Evolutionary conservation across 2,797 vertebrate species (phyloP).

Genomic region (Myripristis murdjan): DNA sequence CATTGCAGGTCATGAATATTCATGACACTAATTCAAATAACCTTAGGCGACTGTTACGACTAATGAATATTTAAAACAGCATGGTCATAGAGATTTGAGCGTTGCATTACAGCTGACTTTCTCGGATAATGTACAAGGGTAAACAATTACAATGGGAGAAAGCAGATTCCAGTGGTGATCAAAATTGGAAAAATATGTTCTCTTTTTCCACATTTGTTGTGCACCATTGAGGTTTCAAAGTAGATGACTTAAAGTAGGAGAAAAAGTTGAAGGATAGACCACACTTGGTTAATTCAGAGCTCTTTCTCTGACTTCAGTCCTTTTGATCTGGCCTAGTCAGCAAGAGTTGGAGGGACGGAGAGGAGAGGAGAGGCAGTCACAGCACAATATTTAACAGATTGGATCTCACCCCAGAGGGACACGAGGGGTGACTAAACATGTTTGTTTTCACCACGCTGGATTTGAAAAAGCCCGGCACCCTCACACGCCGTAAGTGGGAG

Average conservation of each 20-base stretch:
- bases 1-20: constrained; percentile 93
- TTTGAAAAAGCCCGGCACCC: constrained; percentile 26
- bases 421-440: constrained; percentile 37
- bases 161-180: constrained; percentile 74
- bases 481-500: constrained; percentile 39
- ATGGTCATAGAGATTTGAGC: constrained; percentile 93
- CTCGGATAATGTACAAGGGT: constrained; percentile 89
- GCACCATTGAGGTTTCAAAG: constrained; percentile 37
- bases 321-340: not conserved
- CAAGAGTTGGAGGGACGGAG: not conserved
- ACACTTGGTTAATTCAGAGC: not conserved
- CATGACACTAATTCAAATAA: constrained; percentile 95
- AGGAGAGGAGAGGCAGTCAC: constrained; percentile 8
- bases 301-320: not conserved
- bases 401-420: constrained; percentile 11
- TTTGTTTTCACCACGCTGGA: constrained; percentile 58
- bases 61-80: constrained; percentile 95
- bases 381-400: not conserved
- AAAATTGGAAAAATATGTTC: constrained; percentile 79
- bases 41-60: constrained; percentile 92
- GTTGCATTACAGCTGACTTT: constrained; percentile 89
- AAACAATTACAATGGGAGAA: constrained; percentile 87
- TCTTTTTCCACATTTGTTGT: constrained; percentile 65
- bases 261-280: constrained; percentile 32
- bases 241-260: constrained; percentile 42